Evolutionary conservation across 2,113 vertebrate species (phyloP), one percentile per base, ranked within the genome.

Genomic region (Triplophysa tibetana): DNA sequence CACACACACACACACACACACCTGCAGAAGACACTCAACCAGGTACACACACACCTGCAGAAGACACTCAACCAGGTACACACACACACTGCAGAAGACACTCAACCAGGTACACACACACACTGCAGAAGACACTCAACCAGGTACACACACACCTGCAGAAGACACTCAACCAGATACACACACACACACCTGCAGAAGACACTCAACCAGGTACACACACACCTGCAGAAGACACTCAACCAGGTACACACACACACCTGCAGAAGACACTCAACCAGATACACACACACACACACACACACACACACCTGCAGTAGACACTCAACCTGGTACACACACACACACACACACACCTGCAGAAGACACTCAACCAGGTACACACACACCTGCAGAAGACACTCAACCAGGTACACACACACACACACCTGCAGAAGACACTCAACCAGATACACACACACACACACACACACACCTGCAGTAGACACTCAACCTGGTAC

Each of bases 141-240:
- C n/a, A n/a, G n/a, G n/a, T n/a, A n/a, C n/a, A n/a, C n/a, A n/a
- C 96, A 0, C 95, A 97, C 80, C 87, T 99, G 33, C 97, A 99
- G 93, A 95, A 95, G 54, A 89, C 93, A 2, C 93, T 98, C 48
- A 98, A 98, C 87, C 96, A 98, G 95, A 96, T 98, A 83, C 0
- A 43, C 54, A 66, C 45, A 29, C 50, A 52, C 23, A 58, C 17
- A 11, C 29, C 6, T 38, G 33, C 6, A 7, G 33, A 38, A 24
- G 24, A 24, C 24, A 24, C 24, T 24, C 2, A 24, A 24, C 24
- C 24, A 24, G 24, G 24, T 24, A 24, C 24, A 24, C 24, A 24
- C 96, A 0, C 95, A 97, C 80, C 87, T 99, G 33, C 97, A 99
- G 93, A 95, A 95, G 54, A 89, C 93, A 2, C 93, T 98, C 48